phyloP scores from a whole-genome alignment of 2,888 invertebrate genomes.

The Lepidonotus clava region DNA sequence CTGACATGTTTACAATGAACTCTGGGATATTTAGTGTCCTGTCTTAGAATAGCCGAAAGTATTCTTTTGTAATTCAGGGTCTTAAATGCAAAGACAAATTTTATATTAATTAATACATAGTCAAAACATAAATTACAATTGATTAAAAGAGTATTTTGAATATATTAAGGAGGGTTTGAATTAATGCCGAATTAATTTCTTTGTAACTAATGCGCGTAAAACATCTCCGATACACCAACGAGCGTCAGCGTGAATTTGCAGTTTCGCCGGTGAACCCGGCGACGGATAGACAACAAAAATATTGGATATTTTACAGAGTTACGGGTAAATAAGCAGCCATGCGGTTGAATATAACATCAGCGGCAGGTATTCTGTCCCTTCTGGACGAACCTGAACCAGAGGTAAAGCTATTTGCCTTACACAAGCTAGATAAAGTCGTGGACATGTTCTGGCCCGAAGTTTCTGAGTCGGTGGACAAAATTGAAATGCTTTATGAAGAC shows the following conservation, averaged over 20 bases:
- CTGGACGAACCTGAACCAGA: conserved; percentile 96
- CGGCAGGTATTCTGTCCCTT: conserved; percentile 94
- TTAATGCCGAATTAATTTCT: no score
- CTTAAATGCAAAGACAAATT: no score
- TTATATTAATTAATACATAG: no score
- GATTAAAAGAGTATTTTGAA: no score
- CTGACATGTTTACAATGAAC: neutral
- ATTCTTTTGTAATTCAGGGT: no score
- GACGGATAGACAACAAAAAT: neutral
- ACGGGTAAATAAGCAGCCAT: conserved; percentile 59
- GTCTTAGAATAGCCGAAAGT: no score
- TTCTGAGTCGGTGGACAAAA: conserved; percentile 97
- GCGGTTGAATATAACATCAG: conserved; percentile 73
- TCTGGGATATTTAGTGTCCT: no score
- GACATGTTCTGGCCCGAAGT: conserved; percentile 99
- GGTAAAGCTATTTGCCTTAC: conserved; percentile 94
- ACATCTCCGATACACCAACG: neutral
- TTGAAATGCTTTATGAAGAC: conserved; percentile 97
- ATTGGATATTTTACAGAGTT: conserved; percentile 5
- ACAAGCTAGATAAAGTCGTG: conserved; percentile 94
- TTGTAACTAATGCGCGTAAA: no score
- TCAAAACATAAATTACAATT: no score
- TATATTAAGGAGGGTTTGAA: no score
- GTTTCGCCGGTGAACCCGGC: conserved; percentile 45
- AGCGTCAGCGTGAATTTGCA: conserved; percentile 49